phyloP scores from a whole-genome alignment of 2,797 vertebrate species.

The Rhynchotus rufescens region DNA sequence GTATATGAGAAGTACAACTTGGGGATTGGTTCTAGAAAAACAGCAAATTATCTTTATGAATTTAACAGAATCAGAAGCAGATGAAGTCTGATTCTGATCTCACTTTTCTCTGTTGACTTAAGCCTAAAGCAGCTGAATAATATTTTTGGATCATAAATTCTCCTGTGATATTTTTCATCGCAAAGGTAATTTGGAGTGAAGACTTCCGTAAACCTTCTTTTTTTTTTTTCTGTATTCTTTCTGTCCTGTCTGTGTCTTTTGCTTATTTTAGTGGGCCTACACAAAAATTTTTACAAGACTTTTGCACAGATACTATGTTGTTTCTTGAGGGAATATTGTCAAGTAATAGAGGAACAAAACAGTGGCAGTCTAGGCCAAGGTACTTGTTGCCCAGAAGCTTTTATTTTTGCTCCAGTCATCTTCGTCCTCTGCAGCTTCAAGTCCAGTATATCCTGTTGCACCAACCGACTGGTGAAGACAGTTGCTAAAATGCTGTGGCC shows the following conservation, averaged over 20 bases:
- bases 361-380: background rate
- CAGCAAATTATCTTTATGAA: background rate
- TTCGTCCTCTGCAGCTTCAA: conserved; percentile 2
- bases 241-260: background rate
- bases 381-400: conserved; percentile 4
- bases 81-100: conserved; percentile 34
- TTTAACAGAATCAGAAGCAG: conserved; percentile 21
- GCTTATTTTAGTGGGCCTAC: background rate
- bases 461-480: background rate
- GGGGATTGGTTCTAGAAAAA: conserved; percentile 17
- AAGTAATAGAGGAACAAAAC: conserved; percentile 6
- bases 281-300: background rate
- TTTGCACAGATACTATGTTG: conserved; percentile 1
- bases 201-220: background rate
- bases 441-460: conserved; percentile 42
- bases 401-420: background rate
- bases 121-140: background rate
- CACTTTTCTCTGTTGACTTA: background rate
- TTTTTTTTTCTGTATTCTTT: background rate
- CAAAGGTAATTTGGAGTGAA: conserved; percentile 12
- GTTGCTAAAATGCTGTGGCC: background rate
- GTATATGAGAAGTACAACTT: conserved; percentile 4
- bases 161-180: background rate
- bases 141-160: background rate
- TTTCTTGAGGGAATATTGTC: conserved; percentile 12